These are phyloP conservation scores for Turnix velox DNA, from an alignment of 2,113 vertebrate genomes.

Conservation along the genomic window DNA sequence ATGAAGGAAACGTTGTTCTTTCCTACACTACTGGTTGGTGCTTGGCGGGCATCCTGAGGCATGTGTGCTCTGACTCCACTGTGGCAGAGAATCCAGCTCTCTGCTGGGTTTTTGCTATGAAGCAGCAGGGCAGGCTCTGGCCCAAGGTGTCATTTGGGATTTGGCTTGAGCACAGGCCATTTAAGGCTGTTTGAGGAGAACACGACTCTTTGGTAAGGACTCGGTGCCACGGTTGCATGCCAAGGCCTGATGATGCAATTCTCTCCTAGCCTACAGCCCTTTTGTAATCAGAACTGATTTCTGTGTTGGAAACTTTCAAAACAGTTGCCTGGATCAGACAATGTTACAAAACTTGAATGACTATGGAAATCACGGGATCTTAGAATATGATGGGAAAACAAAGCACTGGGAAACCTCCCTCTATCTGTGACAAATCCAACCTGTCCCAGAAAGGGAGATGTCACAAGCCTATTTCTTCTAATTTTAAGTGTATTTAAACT, in stretches of 20 bases:
- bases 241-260: conserved; percentile 15
- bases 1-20: background rate
- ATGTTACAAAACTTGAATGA: background rate
- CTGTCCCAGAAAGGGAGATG: background rate
- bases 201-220: background rate
- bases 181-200: background rate
- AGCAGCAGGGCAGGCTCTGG: background rate
- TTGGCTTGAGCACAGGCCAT: background rate
- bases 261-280: background rate
- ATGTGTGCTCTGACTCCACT: background rate
- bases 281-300: conserved; percentile 39
- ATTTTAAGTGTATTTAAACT: background rate
- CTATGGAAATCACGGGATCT: background rate
- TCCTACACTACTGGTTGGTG: background rate
- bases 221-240: background rate
- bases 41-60: fast-evolving
- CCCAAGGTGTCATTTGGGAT: background rate
- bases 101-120: background rate
- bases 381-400: background rate
- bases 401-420: background rate
- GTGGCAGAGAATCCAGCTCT: background rate
- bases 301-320: conserved; percentile 57
- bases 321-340: background rate
- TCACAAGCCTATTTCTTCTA: background rate
- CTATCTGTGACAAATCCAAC: background rate